Evolutionary conservation across 2,797 vertebrate species (phyloP), one percentile per base, ranked within the genome.

Genomic region (Hybognathus amarus): DNA sequence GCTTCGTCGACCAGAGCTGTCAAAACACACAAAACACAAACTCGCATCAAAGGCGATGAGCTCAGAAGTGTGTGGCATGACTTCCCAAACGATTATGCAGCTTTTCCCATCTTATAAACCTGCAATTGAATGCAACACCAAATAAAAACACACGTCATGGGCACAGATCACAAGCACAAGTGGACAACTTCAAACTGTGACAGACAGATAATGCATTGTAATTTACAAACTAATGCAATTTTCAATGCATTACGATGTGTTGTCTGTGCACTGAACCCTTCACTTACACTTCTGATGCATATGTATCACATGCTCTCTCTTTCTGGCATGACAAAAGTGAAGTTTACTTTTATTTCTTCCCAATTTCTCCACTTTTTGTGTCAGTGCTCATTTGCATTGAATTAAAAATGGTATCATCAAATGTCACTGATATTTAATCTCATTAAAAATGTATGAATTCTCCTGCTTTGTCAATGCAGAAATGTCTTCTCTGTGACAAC

Each of bases 111-210:
- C 61, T 24, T 50, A 40, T 59, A 66, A 74, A 59, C 50, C 45
- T 18, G n/a, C 54, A 56, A 61, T 66, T 42, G 36, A 76, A 45
- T 70, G 80, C 24, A 67, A 68, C 59, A 79, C 79, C 70, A 75
- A 66, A 76, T n/a, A 22, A 61, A 79, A 84, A 61, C 12, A 59
- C 76, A 84, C 79, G 61, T 24, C 66, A 87, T 74, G 24, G 68
- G 75, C 40, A 5, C 64, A 67, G 68, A 73, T 83, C 81, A 24
- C 69, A 71, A 59, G 63, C 78, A 18, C 63, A 20, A 75, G 45
- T 9, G 38, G 11, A 47, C n/a, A 70, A 17, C 80, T 42, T 83
- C 77, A 83, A 84, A 77, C 66, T 40, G 15, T 13, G 45, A 47
- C 13, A 12, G 70, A 56, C 40, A 47, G 69, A 63, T 78, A 70